Conservation (phyloP, 2,888 invertebrate genomes). For the Neoscelio sp. region DNA sequence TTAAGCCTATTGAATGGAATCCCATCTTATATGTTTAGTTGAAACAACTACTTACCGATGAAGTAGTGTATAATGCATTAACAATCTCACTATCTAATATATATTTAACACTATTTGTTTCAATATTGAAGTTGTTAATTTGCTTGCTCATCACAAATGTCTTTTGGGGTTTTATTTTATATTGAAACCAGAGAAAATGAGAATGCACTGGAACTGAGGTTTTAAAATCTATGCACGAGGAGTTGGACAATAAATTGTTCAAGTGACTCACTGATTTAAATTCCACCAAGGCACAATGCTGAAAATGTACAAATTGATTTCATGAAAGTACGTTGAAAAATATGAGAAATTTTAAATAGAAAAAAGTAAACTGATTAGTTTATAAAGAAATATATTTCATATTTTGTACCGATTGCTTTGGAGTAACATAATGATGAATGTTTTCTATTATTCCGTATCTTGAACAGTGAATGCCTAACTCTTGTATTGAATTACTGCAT, state of each 20-base stretch:
- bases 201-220: constrained; percentile 87
- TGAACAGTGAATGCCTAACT: constrained; percentile 89
- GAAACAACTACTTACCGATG: too few relatives aligned
- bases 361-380: background rate
- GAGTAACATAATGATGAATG: constrained; percentile 87
- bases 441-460: constrained; percentile 87
- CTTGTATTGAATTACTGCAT: constrained; percentile 87
- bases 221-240: constrained; percentile 85
- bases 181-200: constrained; percentile 90
- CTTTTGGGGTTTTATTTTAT: constrained; percentile 81
- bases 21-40: too few relatives aligned
- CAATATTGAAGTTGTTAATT: too few relatives aligned
- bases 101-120: too few relatives aligned
- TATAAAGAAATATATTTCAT: too few relatives aligned
- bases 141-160: background rate
- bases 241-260: constrained; percentile 84
- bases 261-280: constrained; percentile 85
- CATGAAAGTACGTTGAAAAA: too few relatives aligned
- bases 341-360: constrained; percentile 6
- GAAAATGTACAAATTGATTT: constrained; percentile 67
- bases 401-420: constrained; percentile 80
- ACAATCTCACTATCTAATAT: too few relatives aligned
- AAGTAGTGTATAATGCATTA: too few relatives aligned
- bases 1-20: too few relatives aligned
- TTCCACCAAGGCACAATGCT: constrained; percentile 92